Base-by-base conservation (phyloP, 2,113 vertebrate genomes). In the Sigmodon hispidus region DNA sequence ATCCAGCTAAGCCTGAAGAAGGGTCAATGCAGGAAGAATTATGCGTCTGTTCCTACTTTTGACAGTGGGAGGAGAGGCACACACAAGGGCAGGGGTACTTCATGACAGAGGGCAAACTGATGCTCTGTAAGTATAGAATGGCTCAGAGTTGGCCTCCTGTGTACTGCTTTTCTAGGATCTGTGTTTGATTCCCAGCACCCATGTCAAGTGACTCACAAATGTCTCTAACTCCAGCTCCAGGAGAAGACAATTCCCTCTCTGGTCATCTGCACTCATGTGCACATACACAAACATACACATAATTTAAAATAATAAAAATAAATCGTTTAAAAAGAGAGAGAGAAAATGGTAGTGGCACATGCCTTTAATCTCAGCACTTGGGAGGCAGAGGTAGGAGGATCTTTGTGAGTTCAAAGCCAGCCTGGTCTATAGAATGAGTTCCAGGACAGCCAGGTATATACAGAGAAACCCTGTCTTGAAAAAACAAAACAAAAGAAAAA, bases 11-110 rank as follows among this genome's bases (percentile, higher is more conserved):
- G 40, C 59, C 48, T 34, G 13, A 52, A 81, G 90, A 67, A 45
- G 40, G 43, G 16, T 4, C 48, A 52, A 50, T 2, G 4, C 0
- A 2, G 67, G 92, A 67, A 34, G n/a, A 43, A 73, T 57, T 89
- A 70, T 91, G 77, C 45, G 93, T 77, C 86, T 65, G 26, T 65
- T 85, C 40, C 73, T 63, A 63, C 50, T 94, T 96, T 67, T 59
- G 34, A 89, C 31, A 75, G 43, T 52, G 31, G 45, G 63, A 6
- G 9, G 29, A 31, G 0, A 34, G 7, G 21, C 4, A 9, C 26
- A 65, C 40, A 85, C 29, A 1, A 11, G n/a, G 17, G 8, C 5
- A 84, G 36, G 85, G 36, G 95, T 3, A 0, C 16, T 69, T 59
- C 61, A 50, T 22, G 59, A 88, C 75, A 43, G 4, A n/a, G 36